These are phyloP conservation scores for Menura novaehollandiae DNA, from an alignment of 2,113 vertebrate genomes.

Conservation along the genomic window DNA sequence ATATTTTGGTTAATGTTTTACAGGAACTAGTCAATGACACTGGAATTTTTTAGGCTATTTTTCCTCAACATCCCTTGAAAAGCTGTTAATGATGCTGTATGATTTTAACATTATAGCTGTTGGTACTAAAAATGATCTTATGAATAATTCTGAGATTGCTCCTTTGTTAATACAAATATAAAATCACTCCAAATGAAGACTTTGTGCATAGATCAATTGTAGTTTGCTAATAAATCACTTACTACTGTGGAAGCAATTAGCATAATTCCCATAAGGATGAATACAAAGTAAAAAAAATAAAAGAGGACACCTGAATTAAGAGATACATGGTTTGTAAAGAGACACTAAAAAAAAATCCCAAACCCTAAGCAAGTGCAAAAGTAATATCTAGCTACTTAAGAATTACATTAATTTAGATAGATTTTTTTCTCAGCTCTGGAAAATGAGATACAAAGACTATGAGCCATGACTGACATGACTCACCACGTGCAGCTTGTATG, in stretches of 20 bases:
- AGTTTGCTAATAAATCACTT: slow-evolving; percentile 29
- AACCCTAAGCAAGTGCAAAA: not conserved
- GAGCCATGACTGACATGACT: not conserved
- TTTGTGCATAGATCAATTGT: slow-evolving; percentile 15
- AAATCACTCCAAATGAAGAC: not conserved
- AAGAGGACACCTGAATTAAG: not conserved
- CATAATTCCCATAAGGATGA: not conserved
- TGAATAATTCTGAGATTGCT: slow-evolving; percentile 44
- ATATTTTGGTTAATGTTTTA: slow-evolving; percentile 37
- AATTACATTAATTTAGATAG: not conserved
- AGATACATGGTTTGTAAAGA: not conserved
- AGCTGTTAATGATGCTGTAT: slow-evolving; percentile 23
- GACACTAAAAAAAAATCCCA: not conserved
- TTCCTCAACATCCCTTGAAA: slow-evolving; percentile 21
- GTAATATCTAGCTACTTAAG: not conserved
- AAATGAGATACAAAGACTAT: not conserved
- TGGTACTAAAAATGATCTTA: slow-evolving; percentile 11
- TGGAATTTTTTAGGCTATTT: slow-evolving; percentile 1
- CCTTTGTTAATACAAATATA: slow-evolving; percentile 1
- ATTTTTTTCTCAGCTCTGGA: not conserved
- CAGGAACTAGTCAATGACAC: slow-evolving; percentile 7
- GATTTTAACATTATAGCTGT: slow-evolving; percentile 49
- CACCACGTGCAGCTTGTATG: not conserved
- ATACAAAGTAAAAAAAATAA: not conserved
- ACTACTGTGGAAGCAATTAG: not conserved